These are phyloP conservation scores for Hemistola chrysoprasaria DNA, from an alignment of 2,888 invertebrate species.

Conservation along the genomic window DNA sequence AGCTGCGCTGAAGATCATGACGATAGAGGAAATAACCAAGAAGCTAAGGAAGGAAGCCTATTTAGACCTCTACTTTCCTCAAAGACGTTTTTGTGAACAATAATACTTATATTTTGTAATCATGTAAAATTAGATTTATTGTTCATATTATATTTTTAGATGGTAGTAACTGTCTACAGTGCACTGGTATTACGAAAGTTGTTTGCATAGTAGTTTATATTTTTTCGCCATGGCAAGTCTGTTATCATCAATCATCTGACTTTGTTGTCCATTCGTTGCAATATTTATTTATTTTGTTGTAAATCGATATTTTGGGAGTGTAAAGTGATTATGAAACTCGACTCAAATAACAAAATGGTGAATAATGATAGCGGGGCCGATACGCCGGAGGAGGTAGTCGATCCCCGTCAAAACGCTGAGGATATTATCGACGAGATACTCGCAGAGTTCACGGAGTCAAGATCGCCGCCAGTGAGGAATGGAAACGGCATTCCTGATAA, in stretches of 20 bases:
- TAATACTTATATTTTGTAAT: constrained; percentile 29
- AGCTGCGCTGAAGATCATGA: constrained; percentile 77
- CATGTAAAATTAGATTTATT: constrained; percentile 6
- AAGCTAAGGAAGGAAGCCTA: constrained; percentile 76
- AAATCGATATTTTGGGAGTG: constrained; percentile 49
- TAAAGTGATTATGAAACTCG: constrained; percentile 64
- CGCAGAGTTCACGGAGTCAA: constrained; percentile 71
- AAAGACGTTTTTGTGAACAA: constrained; percentile 57
- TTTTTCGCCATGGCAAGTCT: constrained; percentile 43
- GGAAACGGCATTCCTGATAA: constrained; percentile 65
- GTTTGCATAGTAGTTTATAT: constrained; percentile 2
- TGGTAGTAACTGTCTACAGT: constrained; percentile 1
- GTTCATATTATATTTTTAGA: not conserved
- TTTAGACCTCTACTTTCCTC: constrained; percentile 71
- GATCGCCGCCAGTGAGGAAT: constrained; percentile 58
- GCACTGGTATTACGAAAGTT: constrained; percentile 4
- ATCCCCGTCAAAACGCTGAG: constrained; percentile 73
- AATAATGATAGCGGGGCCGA: constrained; percentile 68
- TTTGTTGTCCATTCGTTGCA: constrained; percentile 37
- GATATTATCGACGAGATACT: constrained; percentile 76
- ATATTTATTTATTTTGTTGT: constrained; percentile 67
- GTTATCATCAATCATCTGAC: constrained; percentile 67
- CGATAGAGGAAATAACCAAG: constrained; percentile 68
- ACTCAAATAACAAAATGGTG: constrained; percentile 77
- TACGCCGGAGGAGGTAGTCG: constrained; percentile 67